A percentile compares a stretch with the other conserved stretches of the same genome.
phyloP scores from a whole-genome alignment of 2,797 vertebrate genomes.

The Arrhamphus sclerolepis region DNA sequence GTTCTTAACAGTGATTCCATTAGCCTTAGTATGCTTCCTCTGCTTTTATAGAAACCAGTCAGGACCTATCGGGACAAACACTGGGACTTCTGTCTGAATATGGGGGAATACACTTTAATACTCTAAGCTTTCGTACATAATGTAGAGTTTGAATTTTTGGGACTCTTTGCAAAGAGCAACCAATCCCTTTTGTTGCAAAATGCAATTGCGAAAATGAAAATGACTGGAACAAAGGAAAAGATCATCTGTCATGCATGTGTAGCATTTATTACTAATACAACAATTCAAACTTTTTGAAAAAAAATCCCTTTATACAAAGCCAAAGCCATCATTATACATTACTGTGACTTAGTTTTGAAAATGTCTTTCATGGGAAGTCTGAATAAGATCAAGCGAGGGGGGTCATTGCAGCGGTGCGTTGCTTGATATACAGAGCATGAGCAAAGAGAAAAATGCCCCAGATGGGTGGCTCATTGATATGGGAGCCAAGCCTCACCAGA shows the following conservation, averaged over 20 bases:
- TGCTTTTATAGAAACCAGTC: background rate
- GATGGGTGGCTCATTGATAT: no score
- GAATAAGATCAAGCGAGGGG: no score
- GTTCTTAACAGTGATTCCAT: slow-evolving; percentile 7
- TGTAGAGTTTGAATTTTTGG: background rate
- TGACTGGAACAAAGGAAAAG: no score
- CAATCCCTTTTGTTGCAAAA: no score
- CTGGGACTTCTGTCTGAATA: no score
- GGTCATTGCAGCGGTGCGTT: background rate
- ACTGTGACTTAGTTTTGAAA: background rate
- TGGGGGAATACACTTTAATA: no score
- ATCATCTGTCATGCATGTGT: no score
- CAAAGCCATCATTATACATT: background rate
- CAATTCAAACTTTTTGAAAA: background rate
- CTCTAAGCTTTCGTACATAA: background rate
- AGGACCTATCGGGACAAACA: no score
- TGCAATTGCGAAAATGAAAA: no score
- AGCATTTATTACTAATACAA: background rate
- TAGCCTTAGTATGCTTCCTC: slow-evolving; percentile 12
- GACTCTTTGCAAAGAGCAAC: background rate
- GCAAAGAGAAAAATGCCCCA: no score
- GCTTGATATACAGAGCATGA: background rate
- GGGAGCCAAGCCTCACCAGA: no score
- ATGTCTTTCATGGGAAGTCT: background rate
- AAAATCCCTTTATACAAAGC: no score